These are phyloP conservation scores for Stigmatopora argus DNA, from an alignment of 2,113 vertebrate species.

Conservation along the genomic window DNA sequence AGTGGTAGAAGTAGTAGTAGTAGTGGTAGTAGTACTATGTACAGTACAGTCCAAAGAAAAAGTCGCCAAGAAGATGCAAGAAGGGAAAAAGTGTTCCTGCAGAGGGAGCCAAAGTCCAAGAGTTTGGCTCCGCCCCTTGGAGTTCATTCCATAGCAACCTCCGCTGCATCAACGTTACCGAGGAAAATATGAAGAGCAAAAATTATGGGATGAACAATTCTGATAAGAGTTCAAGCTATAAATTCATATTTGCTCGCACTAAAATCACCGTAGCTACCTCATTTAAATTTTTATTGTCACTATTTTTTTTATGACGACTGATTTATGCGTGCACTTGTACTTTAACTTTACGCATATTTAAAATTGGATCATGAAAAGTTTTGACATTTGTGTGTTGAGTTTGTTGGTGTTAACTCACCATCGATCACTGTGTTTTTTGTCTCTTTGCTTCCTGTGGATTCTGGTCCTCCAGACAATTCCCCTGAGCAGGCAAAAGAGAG, in stretches of 20 bases:
- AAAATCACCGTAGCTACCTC: background rate
- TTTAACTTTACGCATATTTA: too few relatives aligned
- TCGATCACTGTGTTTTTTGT: slow-evolving; percentile 41
- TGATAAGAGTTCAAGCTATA: background rate
- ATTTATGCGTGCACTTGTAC: too few relatives aligned
- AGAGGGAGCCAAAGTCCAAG: slow-evolving; percentile 54
- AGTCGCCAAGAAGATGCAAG: slow-evolving; percentile 13
- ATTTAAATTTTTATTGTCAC: too few relatives aligned
- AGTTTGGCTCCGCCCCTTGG: slow-evolving; percentile 15
- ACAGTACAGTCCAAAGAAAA: slow-evolving; percentile 5
- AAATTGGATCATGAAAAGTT: too few relatives aligned
- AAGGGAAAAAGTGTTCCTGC: slow-evolving; percentile 45
- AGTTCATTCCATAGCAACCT: slow-evolving; percentile 46
- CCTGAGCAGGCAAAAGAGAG: slow-evolving; percentile 39
- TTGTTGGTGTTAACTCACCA: slow-evolving; percentile 49
- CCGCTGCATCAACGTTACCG: slow-evolving; percentile 29
- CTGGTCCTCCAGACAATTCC: slow-evolving; percentile 58
- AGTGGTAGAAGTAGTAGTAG: too few relatives aligned
- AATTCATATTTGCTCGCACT: background rate
- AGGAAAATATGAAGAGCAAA: background rate
- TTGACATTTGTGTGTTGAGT: too few relatives aligned
- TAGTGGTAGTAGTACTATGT: slow-evolving; percentile 7
- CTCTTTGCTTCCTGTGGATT: slow-evolving; percentile 53
- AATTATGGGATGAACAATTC: background rate
- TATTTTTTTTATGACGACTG: too few relatives aligned